phyloP scores from a whole-genome alignment of 2,113 vertebrate genomes.

The Tupaia chinensis region DNA sequence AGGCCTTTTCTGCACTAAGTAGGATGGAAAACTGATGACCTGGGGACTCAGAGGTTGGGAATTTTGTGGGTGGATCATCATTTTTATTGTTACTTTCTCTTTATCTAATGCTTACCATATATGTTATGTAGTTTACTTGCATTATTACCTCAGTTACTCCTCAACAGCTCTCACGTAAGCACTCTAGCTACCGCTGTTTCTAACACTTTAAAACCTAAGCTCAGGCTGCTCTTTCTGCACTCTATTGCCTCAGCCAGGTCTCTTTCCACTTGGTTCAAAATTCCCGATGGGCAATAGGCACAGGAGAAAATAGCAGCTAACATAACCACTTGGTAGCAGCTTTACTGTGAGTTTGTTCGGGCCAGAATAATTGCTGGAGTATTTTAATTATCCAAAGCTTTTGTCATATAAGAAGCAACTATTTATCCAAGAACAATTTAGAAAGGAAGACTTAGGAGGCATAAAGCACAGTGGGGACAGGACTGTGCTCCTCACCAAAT shows the following conservation, averaged over 20 bases:
- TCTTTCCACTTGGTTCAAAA: background rate
- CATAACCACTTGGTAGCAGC: accelerated
- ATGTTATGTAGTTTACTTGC: background rate
- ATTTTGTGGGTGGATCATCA: background rate
- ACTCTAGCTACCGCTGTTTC: background rate
- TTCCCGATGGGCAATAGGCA: background rate
- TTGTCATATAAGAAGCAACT: background rate
- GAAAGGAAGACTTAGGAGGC: background rate
- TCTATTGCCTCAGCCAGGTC: too few species aligned
- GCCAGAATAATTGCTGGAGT: background rate
- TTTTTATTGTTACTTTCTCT: background rate
- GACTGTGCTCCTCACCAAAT: background rate
- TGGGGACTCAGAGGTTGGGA: background rate
- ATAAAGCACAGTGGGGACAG: too few species aligned
- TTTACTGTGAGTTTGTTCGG: background rate
- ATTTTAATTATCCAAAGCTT: background rate
- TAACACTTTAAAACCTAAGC: background rate
- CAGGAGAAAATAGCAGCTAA: accelerated
- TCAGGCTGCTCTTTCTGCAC: background rate
- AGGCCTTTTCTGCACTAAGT: background rate
- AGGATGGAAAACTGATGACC: background rate
- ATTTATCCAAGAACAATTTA: background rate
- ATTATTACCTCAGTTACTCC: background rate
- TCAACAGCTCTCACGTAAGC: background rate
- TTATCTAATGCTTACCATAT: background rate